Conservation (phyloP, 2,113 vertebrate species). For the Chascanopsetta lugubris region DNA sequence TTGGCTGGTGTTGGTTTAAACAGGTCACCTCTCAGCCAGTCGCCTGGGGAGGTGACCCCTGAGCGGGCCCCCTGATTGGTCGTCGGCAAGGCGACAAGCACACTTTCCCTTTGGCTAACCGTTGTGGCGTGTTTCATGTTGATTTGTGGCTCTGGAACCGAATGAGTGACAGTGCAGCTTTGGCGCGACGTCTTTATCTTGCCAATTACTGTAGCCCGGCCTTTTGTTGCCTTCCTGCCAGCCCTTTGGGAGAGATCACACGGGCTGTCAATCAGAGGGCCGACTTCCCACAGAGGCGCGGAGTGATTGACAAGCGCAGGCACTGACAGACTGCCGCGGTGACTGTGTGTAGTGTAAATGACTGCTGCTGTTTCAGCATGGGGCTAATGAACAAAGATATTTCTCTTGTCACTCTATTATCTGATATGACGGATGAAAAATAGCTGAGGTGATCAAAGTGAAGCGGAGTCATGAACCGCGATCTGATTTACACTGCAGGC, state of each 20-base stretch:
- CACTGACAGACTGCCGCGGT: conserved; percentile 67
- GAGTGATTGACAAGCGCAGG: conserved; percentile 71
- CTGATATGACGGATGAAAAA: conserved; percentile 59
- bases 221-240: conserved; percentile 74
- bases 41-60: conserved; percentile 61
- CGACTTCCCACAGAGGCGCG: conserved; percentile 60
- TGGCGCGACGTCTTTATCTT: conserved; percentile 75
- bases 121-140: conserved; percentile 66
- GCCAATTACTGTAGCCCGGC: conserved; percentile 71
- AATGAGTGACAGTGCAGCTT: conserved; percentile 73
- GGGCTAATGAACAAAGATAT: conserved; percentile 72
- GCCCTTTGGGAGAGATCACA: conserved; percentile 78
- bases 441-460: conserved; percentile 57
- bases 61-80: conserved; percentile 56
- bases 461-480: conserved; percentile 17
- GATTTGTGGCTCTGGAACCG: conserved; percentile 57
- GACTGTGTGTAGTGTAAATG: conserved; percentile 75
- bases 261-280: conserved; percentile 76
- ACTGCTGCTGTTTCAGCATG: conserved; percentile 67
- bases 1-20: conserved; percentile 73
- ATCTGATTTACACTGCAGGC: conserved; percentile 48
- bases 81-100: conserved; percentile 47
- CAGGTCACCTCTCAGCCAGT: conserved; percentile 70
- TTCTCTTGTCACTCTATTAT: conserved; percentile 60
- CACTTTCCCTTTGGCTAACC: conserved; percentile 64